These are phyloP conservation scores for Ophioninae sp. DNA, from an alignment of 2,888 invertebrate species.

Conservation along the genomic window DNA sequence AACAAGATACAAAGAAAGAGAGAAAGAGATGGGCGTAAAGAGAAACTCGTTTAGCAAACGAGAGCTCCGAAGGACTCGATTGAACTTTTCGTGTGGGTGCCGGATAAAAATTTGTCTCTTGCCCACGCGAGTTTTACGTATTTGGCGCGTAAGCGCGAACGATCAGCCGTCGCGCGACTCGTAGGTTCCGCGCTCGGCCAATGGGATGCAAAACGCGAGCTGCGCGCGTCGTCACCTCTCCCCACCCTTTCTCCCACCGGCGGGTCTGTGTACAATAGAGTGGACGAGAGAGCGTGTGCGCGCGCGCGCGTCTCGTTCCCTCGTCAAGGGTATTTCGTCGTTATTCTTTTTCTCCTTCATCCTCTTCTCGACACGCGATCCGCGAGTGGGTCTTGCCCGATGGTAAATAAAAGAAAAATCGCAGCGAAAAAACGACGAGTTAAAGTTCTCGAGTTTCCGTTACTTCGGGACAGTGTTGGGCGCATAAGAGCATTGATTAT, in stretches of 20 bases:
- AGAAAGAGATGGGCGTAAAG: constrained; percentile 7
- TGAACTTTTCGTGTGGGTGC: constrained; percentile 66
- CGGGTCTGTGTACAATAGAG: neutral
- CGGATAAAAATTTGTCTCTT: constrained; percentile 67
- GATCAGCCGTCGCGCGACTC: constrained; percentile 36
- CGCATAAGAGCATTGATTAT: constrained; percentile 33
- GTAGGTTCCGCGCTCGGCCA: neutral
- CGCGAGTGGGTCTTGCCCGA: constrained; percentile 26
- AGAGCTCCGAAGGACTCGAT: constrained; percentile 25
- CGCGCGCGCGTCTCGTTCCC: neutral
- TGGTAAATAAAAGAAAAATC: neutral
- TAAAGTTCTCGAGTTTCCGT: constrained; percentile 6
- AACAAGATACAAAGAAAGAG: constrained; percentile 7
- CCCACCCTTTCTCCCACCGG: neutral
- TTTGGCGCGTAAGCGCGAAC: constrained; percentile 67
- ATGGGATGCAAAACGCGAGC: neutral
- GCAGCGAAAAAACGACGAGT: neutral
- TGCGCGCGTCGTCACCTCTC: neutral
- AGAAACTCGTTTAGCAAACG: constrained; percentile 49
- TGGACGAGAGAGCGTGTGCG: neutral
- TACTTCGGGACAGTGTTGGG: neutral
- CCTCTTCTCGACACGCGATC: constrained; percentile 9
- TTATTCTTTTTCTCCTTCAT: constrained; percentile 21
- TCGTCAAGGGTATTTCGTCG: neutral
- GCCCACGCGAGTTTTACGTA: constrained; percentile 74